Evolutionary conservation across 2,113 vertebrate genomes (phyloP).

Genomic region (Dissostichus mawsoni): DNA sequence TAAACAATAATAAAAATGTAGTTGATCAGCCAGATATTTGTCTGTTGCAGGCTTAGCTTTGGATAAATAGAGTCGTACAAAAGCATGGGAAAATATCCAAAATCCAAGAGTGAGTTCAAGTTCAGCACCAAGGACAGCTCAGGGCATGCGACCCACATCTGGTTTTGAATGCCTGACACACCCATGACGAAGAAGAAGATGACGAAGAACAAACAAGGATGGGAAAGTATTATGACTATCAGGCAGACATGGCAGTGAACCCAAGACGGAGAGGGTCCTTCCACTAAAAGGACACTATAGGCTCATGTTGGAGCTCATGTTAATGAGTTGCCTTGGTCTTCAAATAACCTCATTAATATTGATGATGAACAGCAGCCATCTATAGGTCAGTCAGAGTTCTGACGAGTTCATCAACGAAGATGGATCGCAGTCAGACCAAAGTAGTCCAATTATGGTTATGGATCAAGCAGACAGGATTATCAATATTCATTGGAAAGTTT

Average conservation of each 20-base stretch:
- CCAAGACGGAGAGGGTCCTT: conserved; percentile 4
- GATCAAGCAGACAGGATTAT: conserved; percentile 21
- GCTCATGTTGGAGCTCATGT: background rate
- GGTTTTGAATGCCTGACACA: background rate
- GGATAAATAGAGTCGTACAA: background rate
- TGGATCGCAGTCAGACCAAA: conserved; percentile 1
- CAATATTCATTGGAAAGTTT: conserved; percentile 22
- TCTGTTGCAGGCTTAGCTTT: background rate
- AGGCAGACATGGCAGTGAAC: background rate
- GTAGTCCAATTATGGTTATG: conserved; percentile 38
- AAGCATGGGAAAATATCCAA: background rate
- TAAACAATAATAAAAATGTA: background rate
- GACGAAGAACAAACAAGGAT: background rate
- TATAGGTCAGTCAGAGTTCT: conserved; percentile 24
- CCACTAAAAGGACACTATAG: conserved; percentile 8
- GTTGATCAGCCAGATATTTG: background rate
- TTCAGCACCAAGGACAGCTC: background rate
- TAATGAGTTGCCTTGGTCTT: conserved; percentile 34
- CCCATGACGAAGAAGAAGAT: background rate
- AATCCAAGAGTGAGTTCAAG: background rate
- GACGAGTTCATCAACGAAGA: conserved; percentile 17
- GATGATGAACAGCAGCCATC: conserved; percentile 26
- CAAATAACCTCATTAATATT: conserved; percentile 58
- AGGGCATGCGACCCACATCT: conserved; percentile 7
- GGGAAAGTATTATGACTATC: background rate